A percentile compares a stretch with the other conserved stretches of the same genome.
These are phyloP conservation scores for Campoplex capitator DNA, from an alignment of 2,888 invertebrate species.

Conservation along the genomic window DNA sequence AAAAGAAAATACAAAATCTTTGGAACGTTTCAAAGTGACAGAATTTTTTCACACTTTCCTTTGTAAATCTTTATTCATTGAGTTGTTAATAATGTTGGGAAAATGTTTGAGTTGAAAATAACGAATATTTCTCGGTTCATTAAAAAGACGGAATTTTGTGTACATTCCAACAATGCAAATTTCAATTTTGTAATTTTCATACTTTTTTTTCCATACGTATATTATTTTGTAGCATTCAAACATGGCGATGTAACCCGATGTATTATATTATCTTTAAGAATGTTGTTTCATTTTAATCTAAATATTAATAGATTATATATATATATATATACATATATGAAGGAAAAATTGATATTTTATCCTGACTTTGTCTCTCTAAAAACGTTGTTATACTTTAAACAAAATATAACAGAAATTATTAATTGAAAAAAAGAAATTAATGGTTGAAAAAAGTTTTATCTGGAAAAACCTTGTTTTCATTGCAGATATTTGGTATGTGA, in stretches of 20 bases:
- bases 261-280: constrained; percentile 77
- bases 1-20: neutral
- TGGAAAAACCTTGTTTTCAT: no score
- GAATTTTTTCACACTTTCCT: neutral
- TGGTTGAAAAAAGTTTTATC: no score
- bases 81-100: neutral
- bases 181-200: neutral
- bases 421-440: neutral
- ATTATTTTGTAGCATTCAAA: constrained; percentile 57
- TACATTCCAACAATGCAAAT: neutral
- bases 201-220: constrained; percentile 46
- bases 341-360: constrained; percentile 20
- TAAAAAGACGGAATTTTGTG: neutral
- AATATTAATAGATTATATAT: constrained; percentile 75
- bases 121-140: neutral
- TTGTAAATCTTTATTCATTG: neutral
- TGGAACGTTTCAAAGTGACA: neutral
- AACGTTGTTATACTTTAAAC: constrained; percentile 6
- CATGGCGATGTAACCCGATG: constrained; percentile 73
- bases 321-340: constrained; percentile 67
- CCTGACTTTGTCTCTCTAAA: constrained; percentile 6
- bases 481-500: no score
- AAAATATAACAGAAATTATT: constrained; percentile 23
- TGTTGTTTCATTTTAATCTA: constrained; percentile 78
- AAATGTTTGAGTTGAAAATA: neutral